Percentiles rank a stretch among this genome's conserved stretches.
phyloP scores from a whole-genome alignment of 2,113 vertebrate species.

The Chascanopsetta lugubris region DNA sequence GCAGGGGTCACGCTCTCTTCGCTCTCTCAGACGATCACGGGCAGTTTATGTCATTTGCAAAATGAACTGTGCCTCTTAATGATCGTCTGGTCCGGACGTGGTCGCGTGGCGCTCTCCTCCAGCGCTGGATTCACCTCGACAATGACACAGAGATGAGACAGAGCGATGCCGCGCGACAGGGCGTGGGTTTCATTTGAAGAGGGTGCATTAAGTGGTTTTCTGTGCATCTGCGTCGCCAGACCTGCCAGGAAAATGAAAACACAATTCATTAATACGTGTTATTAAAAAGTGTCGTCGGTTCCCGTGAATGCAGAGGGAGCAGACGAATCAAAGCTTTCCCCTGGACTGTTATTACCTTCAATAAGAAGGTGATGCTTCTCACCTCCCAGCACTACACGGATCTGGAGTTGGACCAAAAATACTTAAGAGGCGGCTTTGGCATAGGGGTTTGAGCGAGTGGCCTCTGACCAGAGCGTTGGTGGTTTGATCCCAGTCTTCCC shows the following conservation, averaged over 20 bases:
- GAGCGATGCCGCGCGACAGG: neutral
- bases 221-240: slow-evolving; percentile 4
- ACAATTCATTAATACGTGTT: slow-evolving; percentile 20
- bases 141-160: neutral
- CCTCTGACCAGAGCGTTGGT: too few species aligned
- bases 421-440: too few species aligned
- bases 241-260: slow-evolving; percentile 7
- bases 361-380: neutral
- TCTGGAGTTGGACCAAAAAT: neutral
- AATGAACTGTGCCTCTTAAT: slow-evolving; percentile 23
- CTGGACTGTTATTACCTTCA: neutral
- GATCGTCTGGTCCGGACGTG: slow-evolving; percentile 6
- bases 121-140: slow-evolving; percentile 1
- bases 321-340: slow-evolving; percentile 12
- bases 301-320: neutral
- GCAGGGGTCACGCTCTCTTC: neutral
- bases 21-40: slow-evolving; percentile 26
- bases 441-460: too few species aligned
- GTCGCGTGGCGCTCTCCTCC: slow-evolving; percentile 1
- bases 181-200: slow-evolving; percentile 2
- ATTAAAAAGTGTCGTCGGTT: slow-evolving; percentile 22
- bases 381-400: slow-evolving; percentile 4
- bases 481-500: too few species aligned
- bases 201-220: neutral
- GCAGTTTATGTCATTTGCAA: slow-evolving; percentile 31